These are phyloP conservation scores for Allobates femoralis DNA, from an alignment of 2,797 vertebrate genomes.

Conservation along the genomic window DNA sequence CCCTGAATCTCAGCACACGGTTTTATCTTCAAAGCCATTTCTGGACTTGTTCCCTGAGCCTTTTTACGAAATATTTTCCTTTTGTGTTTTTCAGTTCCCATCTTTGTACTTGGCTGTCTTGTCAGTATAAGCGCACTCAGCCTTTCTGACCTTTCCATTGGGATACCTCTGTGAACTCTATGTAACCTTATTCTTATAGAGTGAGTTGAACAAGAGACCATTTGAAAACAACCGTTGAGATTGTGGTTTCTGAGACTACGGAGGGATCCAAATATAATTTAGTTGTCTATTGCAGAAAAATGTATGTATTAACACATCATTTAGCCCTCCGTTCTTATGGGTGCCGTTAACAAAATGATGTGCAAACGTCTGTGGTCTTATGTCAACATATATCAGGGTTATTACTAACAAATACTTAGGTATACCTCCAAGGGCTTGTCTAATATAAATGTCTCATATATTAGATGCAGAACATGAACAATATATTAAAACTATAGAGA, in stretches of 20 bases:
- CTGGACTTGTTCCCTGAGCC: not conserved
- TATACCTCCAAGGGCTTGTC: not conserved
- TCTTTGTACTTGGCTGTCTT: slow-evolving; percentile 38
- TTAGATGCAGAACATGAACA: too few species aligned
- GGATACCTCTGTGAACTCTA: slow-evolving; percentile 22
- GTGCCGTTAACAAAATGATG: not conserved
- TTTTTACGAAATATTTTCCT: slow-evolving; percentile 38
- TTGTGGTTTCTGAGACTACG: not conserved
- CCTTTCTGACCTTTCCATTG: slow-evolving; percentile 41
- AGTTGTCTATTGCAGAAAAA: not conserved
- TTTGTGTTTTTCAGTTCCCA: slow-evolving; percentile 34
- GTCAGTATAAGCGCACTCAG: slow-evolving; percentile 26
- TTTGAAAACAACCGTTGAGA: slow-evolving; percentile 12
- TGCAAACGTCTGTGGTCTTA: not conserved
- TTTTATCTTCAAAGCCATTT: slow-evolving; percentile 48
- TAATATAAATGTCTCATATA: not conserved
- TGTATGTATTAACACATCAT: not conserved
- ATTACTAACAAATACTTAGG: not conserved
- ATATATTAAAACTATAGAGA: not conserved
- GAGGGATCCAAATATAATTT: not conserved
- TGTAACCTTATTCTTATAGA: slow-evolving; percentile 34
- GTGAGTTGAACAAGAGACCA: not conserved
- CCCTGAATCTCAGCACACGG: not conserved
- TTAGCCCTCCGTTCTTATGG: not conserved
- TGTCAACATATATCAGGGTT: not conserved